phyloP scores from a whole-genome alignment of 2,113 vertebrate species.

The Halichoerus grypus region DNA sequence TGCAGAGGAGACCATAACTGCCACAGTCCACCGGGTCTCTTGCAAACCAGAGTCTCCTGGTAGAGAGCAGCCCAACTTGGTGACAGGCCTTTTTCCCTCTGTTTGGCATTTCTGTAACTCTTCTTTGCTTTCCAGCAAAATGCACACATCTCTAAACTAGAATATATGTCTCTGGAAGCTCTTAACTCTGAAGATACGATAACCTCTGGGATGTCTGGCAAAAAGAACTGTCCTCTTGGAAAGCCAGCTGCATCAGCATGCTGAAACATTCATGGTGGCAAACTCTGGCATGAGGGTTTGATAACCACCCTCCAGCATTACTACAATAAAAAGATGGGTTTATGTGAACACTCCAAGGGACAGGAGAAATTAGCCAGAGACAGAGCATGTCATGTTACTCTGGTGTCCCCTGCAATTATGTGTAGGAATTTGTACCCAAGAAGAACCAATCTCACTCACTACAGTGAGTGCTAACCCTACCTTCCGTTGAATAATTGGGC shows the following conservation, averaged over 20 bases:
- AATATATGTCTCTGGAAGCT: conserved; percentile 57
- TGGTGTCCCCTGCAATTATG: conserved; percentile 46
- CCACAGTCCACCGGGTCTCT: neutral
- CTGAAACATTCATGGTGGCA: conserved; percentile 79
- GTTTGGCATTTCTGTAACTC: conserved; percentile 33
- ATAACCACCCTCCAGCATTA: conserved; percentile 37
- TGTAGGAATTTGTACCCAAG: conserved; percentile 61
- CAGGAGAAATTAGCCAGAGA: conserved; percentile 48
- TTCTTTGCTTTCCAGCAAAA: conserved; percentile 53
- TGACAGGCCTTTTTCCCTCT: conserved; percentile 11
- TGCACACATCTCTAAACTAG: conserved; percentile 16
- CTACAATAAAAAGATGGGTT: conserved; percentile 61
- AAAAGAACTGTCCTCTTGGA: conserved; percentile 67
- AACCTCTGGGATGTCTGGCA: conserved; percentile 71
- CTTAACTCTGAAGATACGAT: conserved; percentile 57
- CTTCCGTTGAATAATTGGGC: neutral
- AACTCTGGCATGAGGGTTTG: conserved; percentile 60
- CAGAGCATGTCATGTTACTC: neutral
- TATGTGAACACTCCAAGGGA: conserved; percentile 48
- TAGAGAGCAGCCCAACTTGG: neutral
- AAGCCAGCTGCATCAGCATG: conserved; percentile 71
- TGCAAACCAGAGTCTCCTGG: conserved; percentile 3
- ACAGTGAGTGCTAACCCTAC: neutral
- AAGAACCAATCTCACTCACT: neutral
- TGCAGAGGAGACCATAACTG: neutral